Evolutionary conservation across 1,140 invertebrate species (phyloP).

Genomic region (Nomia melanderi): DNA sequence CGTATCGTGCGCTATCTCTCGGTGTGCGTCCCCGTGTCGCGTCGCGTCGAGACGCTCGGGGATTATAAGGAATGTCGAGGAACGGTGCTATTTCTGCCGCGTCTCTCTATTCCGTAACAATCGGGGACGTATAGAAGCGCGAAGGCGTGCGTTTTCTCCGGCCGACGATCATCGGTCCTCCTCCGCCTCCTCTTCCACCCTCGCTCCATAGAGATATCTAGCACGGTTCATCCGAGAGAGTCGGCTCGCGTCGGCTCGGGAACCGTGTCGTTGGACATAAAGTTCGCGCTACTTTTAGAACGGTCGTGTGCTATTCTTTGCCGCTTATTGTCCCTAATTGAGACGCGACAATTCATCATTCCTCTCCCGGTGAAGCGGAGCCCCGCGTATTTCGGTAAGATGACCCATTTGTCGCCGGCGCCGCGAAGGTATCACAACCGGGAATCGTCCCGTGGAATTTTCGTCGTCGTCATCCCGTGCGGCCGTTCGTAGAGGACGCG

Average conservation of each 20-base stretch:
- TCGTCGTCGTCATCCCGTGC: too few species aligned
- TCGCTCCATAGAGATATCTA: background rate
- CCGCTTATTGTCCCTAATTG: constrained; percentile 28
- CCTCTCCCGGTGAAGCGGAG: background rate
- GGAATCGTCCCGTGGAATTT: background rate
- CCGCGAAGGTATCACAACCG: too few species aligned
- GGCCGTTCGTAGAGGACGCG: too few species aligned
- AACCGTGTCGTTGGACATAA: constrained; percentile 8
- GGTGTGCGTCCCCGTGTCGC: background rate
- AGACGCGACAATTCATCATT: constrained; percentile 1
- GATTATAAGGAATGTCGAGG: constrained; percentile 47
- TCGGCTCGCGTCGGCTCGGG: constrained; percentile 8
- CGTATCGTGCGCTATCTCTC: constrained; percentile 4
- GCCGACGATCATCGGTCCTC: background rate
- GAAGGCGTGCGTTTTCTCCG: constrained; percentile 7
- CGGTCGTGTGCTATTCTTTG: constrained; percentile 24
- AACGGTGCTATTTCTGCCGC: constrained; percentile 44
- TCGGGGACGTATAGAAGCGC: constrained; percentile 21
- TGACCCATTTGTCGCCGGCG: too few species aligned
- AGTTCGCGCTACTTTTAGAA: constrained; percentile 36
- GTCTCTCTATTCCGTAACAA: constrained; percentile 38
- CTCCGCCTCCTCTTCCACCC: too few species aligned
- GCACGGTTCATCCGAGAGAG: constrained; percentile 1
- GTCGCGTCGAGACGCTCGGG: constrained; percentile 29
- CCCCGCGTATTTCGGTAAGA: background rate